These are phyloP conservation scores for Melanotaenia maccullochi DNA, from an alignment of 2,797 vertebrate genomes.

Conservation along the genomic window DNA sequence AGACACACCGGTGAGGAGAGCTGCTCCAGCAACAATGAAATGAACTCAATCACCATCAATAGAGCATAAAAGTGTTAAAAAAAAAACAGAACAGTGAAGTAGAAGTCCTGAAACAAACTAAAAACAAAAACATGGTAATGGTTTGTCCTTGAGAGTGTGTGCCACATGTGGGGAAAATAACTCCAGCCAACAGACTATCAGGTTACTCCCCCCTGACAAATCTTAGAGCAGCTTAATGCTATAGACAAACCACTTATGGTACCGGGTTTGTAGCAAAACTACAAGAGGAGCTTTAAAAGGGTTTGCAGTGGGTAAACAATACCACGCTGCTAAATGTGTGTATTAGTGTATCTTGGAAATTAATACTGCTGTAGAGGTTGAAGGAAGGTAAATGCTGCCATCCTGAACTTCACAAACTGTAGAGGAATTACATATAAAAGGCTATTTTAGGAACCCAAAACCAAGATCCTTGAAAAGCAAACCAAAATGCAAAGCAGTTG, in stretches of 20 bases:
- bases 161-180: slow-evolving; percentile 24
- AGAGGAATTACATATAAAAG: slow-evolving; percentile 2
- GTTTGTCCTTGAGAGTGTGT: slow-evolving; percentile 39
- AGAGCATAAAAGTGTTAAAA: background rate
- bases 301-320: background rate
- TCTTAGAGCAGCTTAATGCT: slow-evolving; percentile 20
- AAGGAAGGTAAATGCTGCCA: background rate
- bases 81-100: background rate
- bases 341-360: background rate
- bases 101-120: background rate
- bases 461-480: slow-evolving; percentile 7
- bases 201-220: slow-evolving; percentile 47
- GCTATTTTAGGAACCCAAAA: slow-evolving; percentile 28
- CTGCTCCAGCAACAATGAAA: slow-evolving; percentile 44
- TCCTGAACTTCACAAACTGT: background rate
- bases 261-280: slow-evolving; percentile 10
- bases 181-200: slow-evolving; percentile 35
- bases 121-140: slow-evolving; percentile 4
- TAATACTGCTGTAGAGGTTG: background rate
- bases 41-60: slow-evolving; percentile 17
- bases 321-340: slow-evolving; percentile 5
- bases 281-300: background rate
- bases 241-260: slow-evolving; percentile 1
- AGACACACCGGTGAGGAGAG: slow-evolving; percentile 40
- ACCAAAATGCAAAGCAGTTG: slow-evolving; percentile 33